These are phyloP conservation scores for Hoplodrina blanda DNA, from an alignment of 2,888 invertebrate genomes.

Conservation along the genomic window DNA sequence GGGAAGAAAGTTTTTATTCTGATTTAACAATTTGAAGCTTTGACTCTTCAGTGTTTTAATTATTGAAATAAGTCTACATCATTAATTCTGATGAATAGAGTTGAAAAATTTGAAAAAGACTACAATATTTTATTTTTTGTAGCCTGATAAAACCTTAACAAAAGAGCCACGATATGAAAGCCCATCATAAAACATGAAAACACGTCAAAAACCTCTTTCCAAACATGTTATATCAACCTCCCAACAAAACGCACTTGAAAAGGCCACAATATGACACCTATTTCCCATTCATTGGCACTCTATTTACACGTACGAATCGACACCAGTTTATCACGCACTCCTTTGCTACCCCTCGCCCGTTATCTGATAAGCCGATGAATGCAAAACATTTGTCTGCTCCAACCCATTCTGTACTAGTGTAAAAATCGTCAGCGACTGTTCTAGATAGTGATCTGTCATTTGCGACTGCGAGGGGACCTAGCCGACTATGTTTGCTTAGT, in stretches of 20 bases:
- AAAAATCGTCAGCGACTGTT: constrained; percentile 89
- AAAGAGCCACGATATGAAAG: constrained; percentile 26
- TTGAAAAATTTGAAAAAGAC: neutral
- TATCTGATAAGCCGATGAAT: constrained; percentile 89
- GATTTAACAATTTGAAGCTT: constrained; percentile 20
- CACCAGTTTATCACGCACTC: constrained; percentile 85
- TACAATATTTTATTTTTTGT: constrained; percentile 1
- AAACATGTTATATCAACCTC: constrained; percentile 53
- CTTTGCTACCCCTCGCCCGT: constrained; percentile 84
- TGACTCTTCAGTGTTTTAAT: neutral
- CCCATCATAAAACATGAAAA: constrained; percentile 42
- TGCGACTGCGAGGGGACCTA: constrained; percentile 74
- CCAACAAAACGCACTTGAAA: constrained; percentile 72
- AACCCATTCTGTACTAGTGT: constrained; percentile 87
- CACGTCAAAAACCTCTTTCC: constrained; percentile 48
- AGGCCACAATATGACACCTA: constrained; percentile 80
- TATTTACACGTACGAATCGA: constrained; percentile 87
- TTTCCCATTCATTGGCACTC: constrained; percentile 86
- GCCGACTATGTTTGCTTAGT: constrained; percentile 70
- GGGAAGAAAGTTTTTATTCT: constrained; percentile 47
- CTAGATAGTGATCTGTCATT: constrained; percentile 88
- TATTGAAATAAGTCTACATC: neutral
- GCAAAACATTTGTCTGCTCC: constrained; percentile 87
- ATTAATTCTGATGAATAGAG: neutral
- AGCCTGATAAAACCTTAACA: constrained; percentile 1